Evolutionary conservation across 2,113 vertebrate genomes (phyloP).

Genomic region (mouse (Mus musculus)): GRCm39 chr3:124346001-124346500

Average conservation of each 20-base stretch:
- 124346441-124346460: neutral
- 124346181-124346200: neutral
- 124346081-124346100: neutral
- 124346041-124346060: neutral
- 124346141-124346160: neutral
- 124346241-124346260: neutral
- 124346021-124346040: neutral
- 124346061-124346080: neutral
- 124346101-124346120: neutral
- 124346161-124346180: neutral
- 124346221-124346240: neutral
- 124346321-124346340: neutral
- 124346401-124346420: neutral
- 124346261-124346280: neutral
- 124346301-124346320: neutral
- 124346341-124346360: neutral
- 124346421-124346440: neutral
- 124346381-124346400: neutral
- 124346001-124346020: neutral
- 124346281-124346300: neutral
- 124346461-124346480: neutral
- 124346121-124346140: neutral
- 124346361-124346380: neutral
- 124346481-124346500: neutral
- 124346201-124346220: too few species aligned